Evolutionary conservation across 2,797 vertebrate genomes (phyloP).

Genomic region (Hafferia zeledoni): DNA sequence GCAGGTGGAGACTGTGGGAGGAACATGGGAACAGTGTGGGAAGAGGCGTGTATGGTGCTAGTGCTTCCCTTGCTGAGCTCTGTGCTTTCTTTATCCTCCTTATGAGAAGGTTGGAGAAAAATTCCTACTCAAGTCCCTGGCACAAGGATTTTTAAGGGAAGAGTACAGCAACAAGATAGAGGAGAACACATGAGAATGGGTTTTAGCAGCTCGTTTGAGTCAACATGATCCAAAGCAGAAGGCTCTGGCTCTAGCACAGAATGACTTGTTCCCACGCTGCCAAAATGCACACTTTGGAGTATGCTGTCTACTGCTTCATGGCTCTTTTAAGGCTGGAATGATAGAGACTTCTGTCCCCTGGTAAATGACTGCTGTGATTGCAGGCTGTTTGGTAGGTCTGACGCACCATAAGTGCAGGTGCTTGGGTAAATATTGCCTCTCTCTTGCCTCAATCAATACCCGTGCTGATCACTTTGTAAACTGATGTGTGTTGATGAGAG

Average conservation of each 20-base stretch:
- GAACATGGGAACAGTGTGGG: neutral
- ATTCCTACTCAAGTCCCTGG: neutral
- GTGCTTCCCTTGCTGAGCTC: neutral
- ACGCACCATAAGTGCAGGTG: conserved; percentile 14
- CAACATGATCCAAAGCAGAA: conserved; percentile 6
- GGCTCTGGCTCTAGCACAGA: conserved; percentile 2
- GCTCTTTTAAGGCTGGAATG: conserved; percentile 19
- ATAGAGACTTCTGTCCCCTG: neutral
- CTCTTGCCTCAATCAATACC: conserved; percentile 38
- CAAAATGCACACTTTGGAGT: neutral
- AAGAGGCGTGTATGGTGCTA: neutral
- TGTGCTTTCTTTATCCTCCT: neutral
- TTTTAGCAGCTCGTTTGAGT: conserved; percentile 5
- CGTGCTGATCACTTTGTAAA: conserved; percentile 17
- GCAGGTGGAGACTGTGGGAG: neutral
- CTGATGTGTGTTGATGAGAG: conserved; percentile 32
- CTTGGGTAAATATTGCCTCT: conserved; percentile 63
- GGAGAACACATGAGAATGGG: neutral
- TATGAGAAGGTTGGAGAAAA: neutral
- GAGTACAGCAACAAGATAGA: neutral
- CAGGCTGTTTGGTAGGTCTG: conserved; percentile 23
- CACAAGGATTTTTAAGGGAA: neutral
- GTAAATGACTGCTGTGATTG: neutral
- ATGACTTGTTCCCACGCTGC: conserved; percentile 10
- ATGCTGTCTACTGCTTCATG: neutral